These are phyloP conservation scores for Catharus minimus DNA, from an alignment of 2,113 vertebrate genomes.

Conservation along the genomic window DNA sequence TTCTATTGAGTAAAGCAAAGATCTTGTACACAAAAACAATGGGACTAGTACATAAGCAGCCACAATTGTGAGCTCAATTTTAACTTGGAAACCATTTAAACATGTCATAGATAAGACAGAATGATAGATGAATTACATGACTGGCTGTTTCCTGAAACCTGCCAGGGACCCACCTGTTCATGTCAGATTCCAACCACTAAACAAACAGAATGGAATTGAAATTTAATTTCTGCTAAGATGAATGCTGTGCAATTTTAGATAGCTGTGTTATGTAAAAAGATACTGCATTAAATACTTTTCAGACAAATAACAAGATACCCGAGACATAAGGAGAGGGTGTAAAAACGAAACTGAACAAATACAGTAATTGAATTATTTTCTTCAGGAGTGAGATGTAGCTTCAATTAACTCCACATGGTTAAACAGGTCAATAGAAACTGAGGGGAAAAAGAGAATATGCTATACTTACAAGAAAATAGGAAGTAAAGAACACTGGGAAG, in stretches of 20 bases:
- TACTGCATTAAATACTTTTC: background rate
- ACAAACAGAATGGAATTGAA: background rate
- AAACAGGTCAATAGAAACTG: constrained; percentile 32
- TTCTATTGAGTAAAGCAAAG: background rate
- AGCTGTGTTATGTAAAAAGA: background rate
- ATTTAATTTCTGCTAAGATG: background rate
- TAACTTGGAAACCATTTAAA: background rate
- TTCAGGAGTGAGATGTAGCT: constrained; percentile 25
- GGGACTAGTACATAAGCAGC: background rate
- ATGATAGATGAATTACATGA: background rate
- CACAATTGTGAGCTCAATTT: background rate
- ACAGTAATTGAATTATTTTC: constrained; percentile 1
- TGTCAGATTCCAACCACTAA: background rate
- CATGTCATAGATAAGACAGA: background rate
- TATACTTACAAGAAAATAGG: constrained; percentile 68
- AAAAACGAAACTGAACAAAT: background rate
- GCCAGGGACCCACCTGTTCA: constrained; percentile 7
- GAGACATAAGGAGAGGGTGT: background rate
- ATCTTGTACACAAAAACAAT: background rate
- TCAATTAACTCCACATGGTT: background rate
- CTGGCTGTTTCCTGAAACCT: constrained; percentile 25
- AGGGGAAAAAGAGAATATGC: constrained; percentile 23
- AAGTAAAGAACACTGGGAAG: constrained; percentile 63
- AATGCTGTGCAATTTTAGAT: constrained; percentile 3
- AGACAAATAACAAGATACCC: background rate